A percentile compares a stretch with the other conserved stretches of the same genome.
phyloP scores from a whole-genome alignment of 30 jellyfish, hydroid and myxozoan genomes.

The Chrysaora quinquecirrha region DNA sequence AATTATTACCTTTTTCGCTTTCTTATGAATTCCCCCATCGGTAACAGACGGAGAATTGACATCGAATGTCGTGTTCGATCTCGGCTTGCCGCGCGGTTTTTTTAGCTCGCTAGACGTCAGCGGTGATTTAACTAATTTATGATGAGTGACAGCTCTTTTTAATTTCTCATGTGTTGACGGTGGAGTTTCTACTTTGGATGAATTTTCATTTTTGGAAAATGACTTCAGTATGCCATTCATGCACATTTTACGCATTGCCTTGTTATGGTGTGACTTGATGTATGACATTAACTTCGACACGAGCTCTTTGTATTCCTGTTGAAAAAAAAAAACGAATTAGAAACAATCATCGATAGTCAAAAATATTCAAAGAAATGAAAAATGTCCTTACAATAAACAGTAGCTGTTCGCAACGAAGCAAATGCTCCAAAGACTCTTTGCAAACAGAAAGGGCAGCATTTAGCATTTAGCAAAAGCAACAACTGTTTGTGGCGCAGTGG shows the following conservation, averaged over 20 bases:
- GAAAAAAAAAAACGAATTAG: not conserved
- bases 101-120: not conserved
- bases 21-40: not conserved
- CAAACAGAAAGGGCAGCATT: too few species aligned
- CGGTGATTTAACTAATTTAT: not conserved
- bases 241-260: slow-evolving; percentile 65
- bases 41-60: not conserved
- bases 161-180: not conserved
- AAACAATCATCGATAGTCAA: not conserved
- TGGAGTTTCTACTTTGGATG: not conserved
- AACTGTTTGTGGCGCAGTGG: too few species aligned
- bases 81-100: not conserved
- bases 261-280: slow-evolving; percentile 61
- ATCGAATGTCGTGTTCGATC: not conserved
- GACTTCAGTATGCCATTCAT: slow-evolving; percentile 82
- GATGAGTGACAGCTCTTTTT: not conserved
- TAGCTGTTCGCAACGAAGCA: too few species aligned
- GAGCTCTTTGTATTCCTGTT: slow-evolving; percentile 25
- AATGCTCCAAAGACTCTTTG: too few species aligned
- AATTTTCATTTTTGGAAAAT: slow-evolving; percentile 39
- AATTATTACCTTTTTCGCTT: not conserved
- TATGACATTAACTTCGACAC: slow-evolving; percentile 46
- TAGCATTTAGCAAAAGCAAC: too few species aligned
- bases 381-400: too few species aligned
- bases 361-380: too few species aligned